Evolutionary conservation across 2,888 invertebrate species (phyloP).

Genomic region (Carabus problematicus): DNA sequence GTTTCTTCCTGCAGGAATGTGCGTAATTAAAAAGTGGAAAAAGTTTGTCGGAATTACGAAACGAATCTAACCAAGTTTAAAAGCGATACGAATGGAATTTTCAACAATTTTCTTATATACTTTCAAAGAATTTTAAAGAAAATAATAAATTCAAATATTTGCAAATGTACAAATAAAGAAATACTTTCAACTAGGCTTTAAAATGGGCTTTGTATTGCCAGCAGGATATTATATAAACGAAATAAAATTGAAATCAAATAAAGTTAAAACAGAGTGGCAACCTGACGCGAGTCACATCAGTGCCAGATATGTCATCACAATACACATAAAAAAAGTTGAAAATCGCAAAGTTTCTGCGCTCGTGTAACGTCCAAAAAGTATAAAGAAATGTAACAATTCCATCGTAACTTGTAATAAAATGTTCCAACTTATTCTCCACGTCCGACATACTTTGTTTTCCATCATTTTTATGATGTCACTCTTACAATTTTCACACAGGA

Average conservation of each 20-base stretch:
- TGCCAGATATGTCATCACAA: background rate
- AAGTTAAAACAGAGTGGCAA: conserved; percentile 4
- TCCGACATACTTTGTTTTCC: conserved; percentile 52
- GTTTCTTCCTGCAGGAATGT: background rate
- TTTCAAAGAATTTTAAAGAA: too few species aligned
- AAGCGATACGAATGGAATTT: background rate
- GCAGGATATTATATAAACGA: too few species aligned
- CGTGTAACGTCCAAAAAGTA: conserved; percentile 37
- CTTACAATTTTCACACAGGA: conserved; percentile 49
- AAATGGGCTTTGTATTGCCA: too few species aligned
- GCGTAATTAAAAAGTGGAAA: conserved; percentile 5
- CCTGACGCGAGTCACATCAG: conserved; percentile 10
- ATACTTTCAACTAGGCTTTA: too few species aligned
- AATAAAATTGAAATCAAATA: background rate
- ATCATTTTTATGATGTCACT: conserved; percentile 54
- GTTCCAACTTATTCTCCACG: conserved; percentile 44
- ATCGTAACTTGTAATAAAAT: conserved; percentile 46
- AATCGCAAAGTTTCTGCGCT: conserved; percentile 18
- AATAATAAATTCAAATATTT: too few species aligned
- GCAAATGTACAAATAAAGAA: too few species aligned
- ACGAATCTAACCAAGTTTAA: background rate
- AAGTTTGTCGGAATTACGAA: background rate
- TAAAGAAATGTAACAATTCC: conserved; percentile 46
- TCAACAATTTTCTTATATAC: too few species aligned
- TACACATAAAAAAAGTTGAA: conserved; percentile 14